These are phyloP conservation scores for Proales similis DNA, from an alignment of 1,140 invertebrate species.

Conservation along the genomic window DNA sequence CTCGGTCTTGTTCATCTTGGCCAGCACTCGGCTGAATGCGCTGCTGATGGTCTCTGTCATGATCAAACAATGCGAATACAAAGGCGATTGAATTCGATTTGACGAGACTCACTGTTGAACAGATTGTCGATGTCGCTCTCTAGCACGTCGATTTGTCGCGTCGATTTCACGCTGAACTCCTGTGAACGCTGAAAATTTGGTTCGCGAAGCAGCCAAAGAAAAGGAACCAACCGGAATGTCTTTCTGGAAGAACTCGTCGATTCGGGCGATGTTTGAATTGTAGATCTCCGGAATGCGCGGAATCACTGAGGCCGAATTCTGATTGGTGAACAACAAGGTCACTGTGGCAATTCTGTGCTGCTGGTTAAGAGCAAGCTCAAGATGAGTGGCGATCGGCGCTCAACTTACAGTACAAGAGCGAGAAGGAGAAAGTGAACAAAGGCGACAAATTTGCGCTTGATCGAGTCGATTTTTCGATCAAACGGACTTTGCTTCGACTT, in stretches of 20 bases:
- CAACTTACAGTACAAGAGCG: neutral
- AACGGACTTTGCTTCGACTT: conserved; percentile 18
- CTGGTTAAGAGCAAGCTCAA: neutral
- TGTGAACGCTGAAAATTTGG: too few species aligned
- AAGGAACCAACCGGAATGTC: too few species aligned
- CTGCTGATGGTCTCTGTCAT: too few species aligned
- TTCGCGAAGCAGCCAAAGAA: too few species aligned
- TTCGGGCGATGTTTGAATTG: conserved; percentile 2
- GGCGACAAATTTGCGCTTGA: conserved; percentile 17
- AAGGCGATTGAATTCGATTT: neutral
- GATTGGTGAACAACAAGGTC: conserved; percentile 28
- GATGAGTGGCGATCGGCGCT: neutral
- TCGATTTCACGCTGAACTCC: neutral
- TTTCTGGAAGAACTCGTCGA: conserved; percentile 18
- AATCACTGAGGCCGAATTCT: conserved; percentile 10
- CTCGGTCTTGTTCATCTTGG: too few species aligned
- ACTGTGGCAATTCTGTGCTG: conserved; percentile 4
- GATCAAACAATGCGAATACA: neutral
- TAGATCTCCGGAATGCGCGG: neutral
- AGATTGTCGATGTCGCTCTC: neutral
- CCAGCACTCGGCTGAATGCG: too few species aligned
- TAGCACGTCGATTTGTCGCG: neutral
- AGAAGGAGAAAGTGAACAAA: conserved; percentile 20
- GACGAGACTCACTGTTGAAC: neutral
- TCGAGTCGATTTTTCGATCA: conserved; percentile 8